Base-by-base conservation (phyloP, 2,888 invertebrate genomes). In the Ashinkailepas kermadecensis region DNA sequence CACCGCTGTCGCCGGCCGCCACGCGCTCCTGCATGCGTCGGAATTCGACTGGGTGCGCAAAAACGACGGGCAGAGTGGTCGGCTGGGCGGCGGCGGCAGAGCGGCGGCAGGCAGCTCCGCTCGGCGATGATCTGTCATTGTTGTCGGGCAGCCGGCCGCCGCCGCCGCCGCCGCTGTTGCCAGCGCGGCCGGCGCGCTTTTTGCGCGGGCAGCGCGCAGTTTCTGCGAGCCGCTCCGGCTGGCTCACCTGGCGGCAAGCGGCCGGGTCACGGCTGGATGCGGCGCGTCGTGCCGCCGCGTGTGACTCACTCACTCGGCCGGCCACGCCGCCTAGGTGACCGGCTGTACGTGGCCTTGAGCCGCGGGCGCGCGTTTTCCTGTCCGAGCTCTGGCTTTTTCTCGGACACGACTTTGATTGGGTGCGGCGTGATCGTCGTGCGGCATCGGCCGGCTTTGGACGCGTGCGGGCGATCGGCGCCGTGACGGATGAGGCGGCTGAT, bases 251-350 rank as follows among this genome's bases (percentile, higher is more conserved):
- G 39, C 39, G 39, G 2, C 39, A 39, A 39, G 1, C 62, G 18
- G 62, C 62, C 62, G 62, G 18, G 18, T 13, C 62, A 62, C 62
- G 62, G 18, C 13, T 13, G 15, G 13, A 18, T 18, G 62, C 18
- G 11, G 4, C 15, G 12, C 58, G 58, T 15, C 15, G 12, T 15
- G 58, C 58, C 58, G 58, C 62, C 62, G 62, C 15, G 18, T 3
- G 18, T 62, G 62, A 7, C 62, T 18, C 18, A 62, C 3, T 13
- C 18, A 7, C 3, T 13, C 18, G 1, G 15, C 18, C 62, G 62
- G 18, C 4, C 58, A 15, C 81, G 74, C 80, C 82, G 82, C 84
- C 39, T 4, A 39, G 39, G 39, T 39, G 39, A 39, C 39, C 39
- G 39, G 39, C 39, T 39, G 39, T 4, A 39, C 39, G 39, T 39